Conservation (phyloP, 1,140 invertebrate genomes). For the Hycleus phaleratus region DNA sequence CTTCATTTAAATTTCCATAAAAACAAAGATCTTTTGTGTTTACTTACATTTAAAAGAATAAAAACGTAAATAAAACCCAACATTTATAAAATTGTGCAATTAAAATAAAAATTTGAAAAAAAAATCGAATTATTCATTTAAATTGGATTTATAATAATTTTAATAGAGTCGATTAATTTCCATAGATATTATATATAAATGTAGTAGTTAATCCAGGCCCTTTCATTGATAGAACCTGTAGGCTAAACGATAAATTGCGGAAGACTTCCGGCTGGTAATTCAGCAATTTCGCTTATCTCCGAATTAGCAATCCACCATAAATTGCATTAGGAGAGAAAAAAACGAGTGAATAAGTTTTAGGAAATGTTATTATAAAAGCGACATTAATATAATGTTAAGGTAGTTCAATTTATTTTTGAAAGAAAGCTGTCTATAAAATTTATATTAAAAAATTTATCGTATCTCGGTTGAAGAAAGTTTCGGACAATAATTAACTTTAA, state of each 20-base stretch:
- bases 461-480: conserved; percentile 13
- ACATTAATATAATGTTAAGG: conserved; percentile 1
- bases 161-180: no score
- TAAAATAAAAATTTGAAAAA: neutral
- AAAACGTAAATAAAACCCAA: conserved; percentile 19
- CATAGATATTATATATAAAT: no score
- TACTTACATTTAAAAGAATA: conserved; percentile 12
- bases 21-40: conserved; percentile 11
- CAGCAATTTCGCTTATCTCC: neutral
- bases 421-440: conserved; percentile 5
- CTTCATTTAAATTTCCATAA: conserved; percentile 24
- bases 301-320: conserved; percentile 5
- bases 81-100: conserved; percentile 8
- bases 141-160: no score
- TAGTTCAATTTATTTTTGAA: conserved; percentile 4
- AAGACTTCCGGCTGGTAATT: neutral
- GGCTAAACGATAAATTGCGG: no score
- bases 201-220: no score
- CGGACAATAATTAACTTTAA: conserved; percentile 25
- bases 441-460: conserved; percentile 16
- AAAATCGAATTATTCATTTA: no score
- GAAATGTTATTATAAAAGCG: neutral
- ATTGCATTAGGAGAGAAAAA: neutral
- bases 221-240: no score
- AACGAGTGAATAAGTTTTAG: neutral